Evolutionary conservation across 1,140 invertebrate genomes (phyloP).

Genomic region (Pogonomyrmex californicus): DNA sequence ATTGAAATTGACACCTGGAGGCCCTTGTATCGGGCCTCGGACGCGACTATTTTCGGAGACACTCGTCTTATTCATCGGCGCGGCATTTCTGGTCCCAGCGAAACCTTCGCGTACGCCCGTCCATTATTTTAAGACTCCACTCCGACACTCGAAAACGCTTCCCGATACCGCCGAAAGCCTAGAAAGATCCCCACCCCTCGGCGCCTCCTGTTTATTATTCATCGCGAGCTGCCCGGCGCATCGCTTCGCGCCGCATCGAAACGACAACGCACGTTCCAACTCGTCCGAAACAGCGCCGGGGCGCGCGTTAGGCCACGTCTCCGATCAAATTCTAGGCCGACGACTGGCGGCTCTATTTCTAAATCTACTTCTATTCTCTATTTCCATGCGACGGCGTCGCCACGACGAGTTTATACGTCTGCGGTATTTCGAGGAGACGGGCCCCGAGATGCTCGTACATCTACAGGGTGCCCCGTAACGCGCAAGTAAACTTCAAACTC

Average conservation of each 20-base stretch:
- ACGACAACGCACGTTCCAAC: constrained; percentile 56
- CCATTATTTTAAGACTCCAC: constrained; percentile 58
- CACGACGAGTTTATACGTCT: constrained; percentile 85
- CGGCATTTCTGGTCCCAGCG: constrained; percentile 47
- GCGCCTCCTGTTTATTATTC: constrained; percentile 54
- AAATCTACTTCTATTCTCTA: constrained; percentile 86
- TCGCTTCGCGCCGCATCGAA: constrained; percentile 28
- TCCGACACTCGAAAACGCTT: constrained; percentile 40
- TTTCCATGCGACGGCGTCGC: constrained; percentile 81
- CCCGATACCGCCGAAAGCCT: constrained; percentile 43
- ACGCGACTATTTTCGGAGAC: constrained; percentile 40
- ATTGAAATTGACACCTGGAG: constrained; percentile 38
- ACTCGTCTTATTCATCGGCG: constrained; percentile 57
- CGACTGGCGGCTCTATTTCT: constrained; percentile 84
- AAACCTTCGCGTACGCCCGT: constrained; percentile 14
- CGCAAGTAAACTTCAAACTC: neutral
- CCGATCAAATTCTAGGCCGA: constrained; percentile 82
- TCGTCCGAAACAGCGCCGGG: constrained; percentile 65
- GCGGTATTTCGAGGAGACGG: constrained; percentile 83
- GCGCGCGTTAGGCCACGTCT: constrained; percentile 60
- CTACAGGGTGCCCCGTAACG: neutral
- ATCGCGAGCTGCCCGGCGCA: constrained; percentile 24
- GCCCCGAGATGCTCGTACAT: neutral
- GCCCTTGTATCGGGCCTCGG: constrained; percentile 1
- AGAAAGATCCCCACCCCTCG: neutral